Evolutionary conservation across 2,888 invertebrate species (phyloP).

Genomic region (Nemurella pictetii): DNA sequence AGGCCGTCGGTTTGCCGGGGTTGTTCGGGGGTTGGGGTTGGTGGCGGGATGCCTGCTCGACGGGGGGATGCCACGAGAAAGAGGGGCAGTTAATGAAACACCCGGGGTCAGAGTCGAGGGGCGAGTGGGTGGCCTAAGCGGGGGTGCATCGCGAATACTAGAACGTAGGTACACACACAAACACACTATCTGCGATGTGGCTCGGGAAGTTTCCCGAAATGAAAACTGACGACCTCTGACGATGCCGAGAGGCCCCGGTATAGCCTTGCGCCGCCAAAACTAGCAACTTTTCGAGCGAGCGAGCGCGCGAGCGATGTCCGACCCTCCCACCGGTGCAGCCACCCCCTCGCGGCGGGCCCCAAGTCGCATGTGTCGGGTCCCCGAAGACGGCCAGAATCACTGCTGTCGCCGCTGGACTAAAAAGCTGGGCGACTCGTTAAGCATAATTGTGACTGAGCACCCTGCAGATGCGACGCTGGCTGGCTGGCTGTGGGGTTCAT

Average conservation of each 20-base stretch:
- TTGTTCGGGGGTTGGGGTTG: not conserved
- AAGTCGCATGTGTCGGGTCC: not conserved
- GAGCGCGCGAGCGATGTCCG: too few species aligned
- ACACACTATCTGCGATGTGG: too few species aligned
- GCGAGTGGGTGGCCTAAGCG: not conserved
- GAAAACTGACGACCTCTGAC: constrained; percentile 28
- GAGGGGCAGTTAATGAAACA: constrained; percentile 31
- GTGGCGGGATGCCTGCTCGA: too few species aligned
- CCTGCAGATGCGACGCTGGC: not conserved
- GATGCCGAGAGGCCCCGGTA: not conserved
- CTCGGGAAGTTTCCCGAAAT: too few species aligned
- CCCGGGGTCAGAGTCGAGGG: constrained; percentile 24
- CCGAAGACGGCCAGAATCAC: constrained; percentile 20
- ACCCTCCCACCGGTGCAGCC: not conserved
- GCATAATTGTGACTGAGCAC: constrained; percentile 29
- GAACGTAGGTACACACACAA: too few species aligned
- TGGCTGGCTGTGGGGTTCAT: too few species aligned
- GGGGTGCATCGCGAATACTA: not conserved
- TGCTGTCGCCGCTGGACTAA: not conserved
- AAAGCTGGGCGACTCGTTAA: not conserved
- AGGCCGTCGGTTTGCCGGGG: not conserved
- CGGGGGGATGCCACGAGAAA: not conserved
- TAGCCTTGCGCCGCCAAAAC: not conserved
- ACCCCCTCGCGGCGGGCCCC: not conserved
- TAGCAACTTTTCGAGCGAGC: not conserved